These are phyloP conservation scores for Aplochiton taeniatus DNA, from an alignment of 2,797 vertebrate genomes.

Conservation along the genomic window DNA sequence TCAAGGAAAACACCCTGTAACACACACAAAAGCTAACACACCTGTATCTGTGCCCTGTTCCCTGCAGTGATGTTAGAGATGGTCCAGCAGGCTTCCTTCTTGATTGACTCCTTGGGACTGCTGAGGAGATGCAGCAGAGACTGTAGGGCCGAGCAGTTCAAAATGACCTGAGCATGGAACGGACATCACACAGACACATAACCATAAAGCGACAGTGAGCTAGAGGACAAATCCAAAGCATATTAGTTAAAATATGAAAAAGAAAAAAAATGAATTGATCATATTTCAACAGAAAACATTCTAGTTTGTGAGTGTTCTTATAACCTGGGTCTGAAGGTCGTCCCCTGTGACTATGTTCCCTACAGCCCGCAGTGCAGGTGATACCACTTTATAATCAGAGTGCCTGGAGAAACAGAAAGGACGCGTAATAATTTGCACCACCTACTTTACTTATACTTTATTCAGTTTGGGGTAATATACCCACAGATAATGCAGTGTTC, in stretches of 20 bases:
- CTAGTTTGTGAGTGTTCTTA: background rate
- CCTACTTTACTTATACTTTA: too few relatives aligned
- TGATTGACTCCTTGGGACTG: conserved; percentile 96
- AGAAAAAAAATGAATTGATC: too few relatives aligned
- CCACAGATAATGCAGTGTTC: too few relatives aligned
- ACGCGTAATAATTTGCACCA: too few relatives aligned
- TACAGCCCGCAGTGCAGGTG: conserved; percentile 92
- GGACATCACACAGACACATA: background rate
- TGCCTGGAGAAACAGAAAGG: conserved; percentile 81
- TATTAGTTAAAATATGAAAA: too few relatives aligned
- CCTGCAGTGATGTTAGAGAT: conserved; percentile 99
- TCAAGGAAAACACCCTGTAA: too few relatives aligned
- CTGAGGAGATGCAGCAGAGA: conserved; percentile 97
- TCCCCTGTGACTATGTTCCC: conserved; percentile 98
- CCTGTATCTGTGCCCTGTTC: conserved; percentile 96
- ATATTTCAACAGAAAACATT: too few relatives aligned
- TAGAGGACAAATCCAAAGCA: too few relatives aligned
- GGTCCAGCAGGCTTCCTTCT: conserved; percentile 99
- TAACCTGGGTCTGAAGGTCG: conserved; percentile 97
- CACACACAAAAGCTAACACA: conserved; percentile 49
- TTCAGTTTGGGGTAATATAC: too few relatives aligned
- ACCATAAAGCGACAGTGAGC: too few relatives aligned
- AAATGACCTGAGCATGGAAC: conserved; percentile 82
- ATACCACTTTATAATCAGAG: conserved; percentile 97
- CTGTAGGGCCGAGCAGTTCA: conserved; percentile 97